Evolutionary conservation across 64 coral and sea anemone genomes (phyloP).

Genomic region (Porites australiensis): DNA sequence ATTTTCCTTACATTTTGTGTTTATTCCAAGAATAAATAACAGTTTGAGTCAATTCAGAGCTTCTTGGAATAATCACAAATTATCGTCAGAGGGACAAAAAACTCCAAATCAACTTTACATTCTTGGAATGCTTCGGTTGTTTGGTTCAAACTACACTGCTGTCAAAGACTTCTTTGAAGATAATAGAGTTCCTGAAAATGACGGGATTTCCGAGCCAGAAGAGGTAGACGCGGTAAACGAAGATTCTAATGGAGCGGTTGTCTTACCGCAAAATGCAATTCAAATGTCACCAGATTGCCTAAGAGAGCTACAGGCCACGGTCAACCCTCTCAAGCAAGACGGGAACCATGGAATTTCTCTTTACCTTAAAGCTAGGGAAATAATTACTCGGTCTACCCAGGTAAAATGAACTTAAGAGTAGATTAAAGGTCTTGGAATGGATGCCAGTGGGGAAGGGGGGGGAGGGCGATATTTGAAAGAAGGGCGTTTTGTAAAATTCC

Average conservation of each 20-base stretch:
- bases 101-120: constrained; percentile 58
- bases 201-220: too few species aligned
- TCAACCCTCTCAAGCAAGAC: constrained; percentile 17
- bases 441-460: too few species aligned
- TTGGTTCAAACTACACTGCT: constrained; percentile 20
- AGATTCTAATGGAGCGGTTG: neutral
- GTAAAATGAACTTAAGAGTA: too few species aligned
- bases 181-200: neutral
- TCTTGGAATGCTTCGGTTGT: constrained; percentile 23
- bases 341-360: constrained; percentile 44
- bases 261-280: constrained; percentile 2
- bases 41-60: neutral
- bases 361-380: constrained; percentile 8
- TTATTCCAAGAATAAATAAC: constrained; percentile 44
- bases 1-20: constrained; percentile 21
- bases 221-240: neutral
- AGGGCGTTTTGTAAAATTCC: too few species aligned
- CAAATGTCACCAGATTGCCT: neutral
- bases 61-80: constrained; percentile 67
- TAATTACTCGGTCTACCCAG: neutral
- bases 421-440: too few species aligned
- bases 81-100: constrained; percentile 29
- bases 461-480: too few species aligned
- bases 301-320: neutral
- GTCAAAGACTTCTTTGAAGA: constrained; percentile 50